Evolutionary conservation across 2,888 invertebrate species (phyloP).

Genomic region (Cryptocephalus primarius): DNA sequence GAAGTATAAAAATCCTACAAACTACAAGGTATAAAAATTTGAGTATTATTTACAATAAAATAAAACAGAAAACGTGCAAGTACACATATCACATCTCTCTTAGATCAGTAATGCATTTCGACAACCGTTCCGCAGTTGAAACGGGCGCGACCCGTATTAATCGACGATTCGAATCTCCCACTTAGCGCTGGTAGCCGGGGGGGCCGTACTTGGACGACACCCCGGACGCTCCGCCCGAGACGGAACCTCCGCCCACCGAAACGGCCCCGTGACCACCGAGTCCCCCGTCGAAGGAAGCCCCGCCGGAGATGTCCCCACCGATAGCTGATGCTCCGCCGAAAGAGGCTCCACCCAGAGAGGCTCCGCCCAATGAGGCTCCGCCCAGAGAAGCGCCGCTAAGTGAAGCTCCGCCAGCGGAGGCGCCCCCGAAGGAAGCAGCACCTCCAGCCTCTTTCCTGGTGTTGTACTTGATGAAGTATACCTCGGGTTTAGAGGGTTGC

Average conservation of each 20-base stretch:
- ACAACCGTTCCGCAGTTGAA: too few relatives aligned
- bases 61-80: slow-evolving; percentile 8
- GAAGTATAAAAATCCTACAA: slow-evolving; percentile 6
- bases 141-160: too few relatives aligned
- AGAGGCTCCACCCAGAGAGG: slow-evolving; percentile 2
- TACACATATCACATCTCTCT: slow-evolving; percentile 15
- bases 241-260: slow-evolving; percentile 8
- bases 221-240: slow-evolving; percentile 8
- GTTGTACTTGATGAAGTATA: slow-evolving; percentile 81
- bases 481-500: slow-evolving; percentile 79
- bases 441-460: slow-evolving; percentile 46
- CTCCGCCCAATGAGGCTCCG: slow-evolving; percentile 2
- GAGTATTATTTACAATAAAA: slow-evolving; percentile 12
- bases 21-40: slow-evolving; percentile 3
- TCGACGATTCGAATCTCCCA: neutral
- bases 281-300: neutral
- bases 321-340: slow-evolving; percentile 11
- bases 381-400: slow-evolving; percentile 4
- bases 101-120: slow-evolving; percentile 16
- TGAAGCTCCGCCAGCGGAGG: slow-evolving; percentile 7
- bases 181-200: slow-evolving; percentile 19
- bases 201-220: slow-evolving; percentile 19
- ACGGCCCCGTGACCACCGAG: neutral
- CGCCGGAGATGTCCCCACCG: slow-evolving; percentile 3
- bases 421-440: slow-evolving; percentile 5